phyloP scores from a whole-genome alignment of 2,888 invertebrate genomes.

The Euzophera pinguis region DNA sequence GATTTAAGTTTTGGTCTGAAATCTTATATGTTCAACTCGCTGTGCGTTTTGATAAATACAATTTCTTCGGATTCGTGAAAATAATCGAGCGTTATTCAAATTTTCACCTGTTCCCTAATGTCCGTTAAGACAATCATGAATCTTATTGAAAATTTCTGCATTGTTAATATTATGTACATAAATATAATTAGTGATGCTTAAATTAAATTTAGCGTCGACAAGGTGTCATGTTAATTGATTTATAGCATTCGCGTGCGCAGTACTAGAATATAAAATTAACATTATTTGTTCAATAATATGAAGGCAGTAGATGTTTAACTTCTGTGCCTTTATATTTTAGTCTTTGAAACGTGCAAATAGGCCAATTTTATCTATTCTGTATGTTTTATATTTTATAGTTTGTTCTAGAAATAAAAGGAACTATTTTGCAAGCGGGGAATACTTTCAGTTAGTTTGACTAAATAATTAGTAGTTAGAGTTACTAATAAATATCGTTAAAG shows the following conservation, averaged over 20 bases:
- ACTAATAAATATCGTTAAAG: neutral
- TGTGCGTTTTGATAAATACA: no score
- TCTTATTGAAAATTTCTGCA: no score
- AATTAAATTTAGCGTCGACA: conserved; percentile 4
- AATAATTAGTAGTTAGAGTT: conserved; percentile 9
- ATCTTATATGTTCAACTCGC: no score
- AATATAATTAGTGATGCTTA: conserved; percentile 3
- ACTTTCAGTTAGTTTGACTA: conserved; percentile 6
- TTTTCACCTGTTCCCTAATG: no score
- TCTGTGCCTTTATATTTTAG: neutral
- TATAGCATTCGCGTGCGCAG: conserved; percentile 33
- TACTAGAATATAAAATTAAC: conserved; percentile 19
- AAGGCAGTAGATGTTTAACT: neutral
- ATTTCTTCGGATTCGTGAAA: no score
- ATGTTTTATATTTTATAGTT: neutral
- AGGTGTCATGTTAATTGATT: conserved; percentile 26
- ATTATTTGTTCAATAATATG: conserved; percentile 5
- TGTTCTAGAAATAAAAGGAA: conserved; percentile 21
- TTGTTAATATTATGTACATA: neutral
- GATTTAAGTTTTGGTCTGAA: no score
- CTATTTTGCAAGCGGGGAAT: conserved; percentile 9
- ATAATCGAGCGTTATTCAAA: no score
- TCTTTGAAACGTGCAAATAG: no score
- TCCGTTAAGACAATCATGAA: no score
- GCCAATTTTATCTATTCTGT: neutral